These are phyloP conservation scores for Apantesis nais DNA, from an alignment of 2,888 invertebrate genomes.

Conservation along the genomic window DNA sequence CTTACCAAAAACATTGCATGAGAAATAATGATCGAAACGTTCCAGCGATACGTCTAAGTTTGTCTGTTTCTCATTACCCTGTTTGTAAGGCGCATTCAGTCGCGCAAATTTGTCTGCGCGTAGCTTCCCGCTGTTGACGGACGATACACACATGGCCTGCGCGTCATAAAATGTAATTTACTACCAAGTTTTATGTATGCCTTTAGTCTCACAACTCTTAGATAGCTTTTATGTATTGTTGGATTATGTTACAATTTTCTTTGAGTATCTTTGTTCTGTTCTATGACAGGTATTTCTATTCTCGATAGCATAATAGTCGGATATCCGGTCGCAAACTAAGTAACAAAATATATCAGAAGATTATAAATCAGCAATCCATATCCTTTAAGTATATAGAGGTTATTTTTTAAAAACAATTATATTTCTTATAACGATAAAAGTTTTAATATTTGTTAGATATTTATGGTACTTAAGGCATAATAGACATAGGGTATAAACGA, in stretches of 20 bases:
- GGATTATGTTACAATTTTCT: slow-evolving; percentile 28
- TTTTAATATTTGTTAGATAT: too few species aligned
- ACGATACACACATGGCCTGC: slow-evolving; percentile 74
- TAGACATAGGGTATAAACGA: too few species aligned
- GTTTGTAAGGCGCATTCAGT: slow-evolving; percentile 30
- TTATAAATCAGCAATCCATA: too few species aligned
- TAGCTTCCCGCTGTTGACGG: slow-evolving; percentile 59
- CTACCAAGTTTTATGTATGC: slow-evolving; percentile 55
- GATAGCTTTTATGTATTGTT: slow-evolving; percentile 52
- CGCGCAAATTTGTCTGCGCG: slow-evolving; percentile 48
- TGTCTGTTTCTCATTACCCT: slow-evolving; percentile 44
- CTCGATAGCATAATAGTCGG: neutral
- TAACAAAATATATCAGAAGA: neutral
- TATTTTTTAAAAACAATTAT: too few species aligned
- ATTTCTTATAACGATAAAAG: too few species aligned
- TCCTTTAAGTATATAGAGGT: too few species aligned
- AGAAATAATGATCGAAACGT: slow-evolving; percentile 42
- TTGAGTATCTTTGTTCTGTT: neutral
- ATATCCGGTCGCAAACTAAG: neutral
- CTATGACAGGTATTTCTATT: neutral
- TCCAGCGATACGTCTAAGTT: slow-evolving; percentile 25
- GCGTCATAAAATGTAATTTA: slow-evolving; percentile 79
- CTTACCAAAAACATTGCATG: slow-evolving; percentile 23
- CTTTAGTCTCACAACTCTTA: slow-evolving; percentile 40
- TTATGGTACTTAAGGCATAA: too few species aligned